Base-by-base conservation (phyloP, 2,113 vertebrate species). In the Promerops cafer region DNA sequence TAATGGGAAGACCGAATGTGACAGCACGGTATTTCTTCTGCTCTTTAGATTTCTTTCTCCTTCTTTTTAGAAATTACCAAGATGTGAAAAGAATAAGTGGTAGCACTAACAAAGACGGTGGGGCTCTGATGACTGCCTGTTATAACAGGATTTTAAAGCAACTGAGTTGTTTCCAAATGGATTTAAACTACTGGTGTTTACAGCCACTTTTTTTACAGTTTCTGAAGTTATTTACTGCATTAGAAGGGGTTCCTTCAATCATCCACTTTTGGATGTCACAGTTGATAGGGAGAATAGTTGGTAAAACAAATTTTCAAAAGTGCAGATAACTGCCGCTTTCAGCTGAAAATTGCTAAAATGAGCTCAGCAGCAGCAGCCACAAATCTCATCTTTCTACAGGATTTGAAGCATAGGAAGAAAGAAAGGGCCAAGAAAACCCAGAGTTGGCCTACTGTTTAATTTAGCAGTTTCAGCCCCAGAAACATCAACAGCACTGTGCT, bases 211-310 rank as follows among this genome's bases (percentile, higher is more conserved):
- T 52, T 80, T 30, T 19, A 31, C 42, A 26, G 14, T 74, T 93
- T 92, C 81, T 78, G 75, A 87, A 77, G 68, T 76, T 61, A 31
- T 83, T 88, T 76, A 61, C 53, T 54, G 77, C 72, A 71, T 65
- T 39, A 80, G 71, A 72, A 84, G 44, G 65, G 78, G 64, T 61
- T 95, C 84, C 78, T 94, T 93, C 82, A 26, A 40, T 89, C 83
- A 92, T 94, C 89, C 96, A 84, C 54, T 57, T 24, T 52, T 89
- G 95, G 87, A 97, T 93, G 94, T 86, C 91, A 83, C 71, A 89
- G 80, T 42, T 35, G 68, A 83, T 30, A 81, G n/a, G 64, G 54
- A 91, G 17, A 93, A 90, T 30, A 94, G 69, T 44, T 39, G 9
- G 54, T 83, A 92, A 95, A 94, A 95, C 11, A 91, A 64, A 91